Evolutionary conservation across 37 sponge, comb jelly and placozoan genomes (phyloP).

Genomic region (Agelas oroides): DNA sequence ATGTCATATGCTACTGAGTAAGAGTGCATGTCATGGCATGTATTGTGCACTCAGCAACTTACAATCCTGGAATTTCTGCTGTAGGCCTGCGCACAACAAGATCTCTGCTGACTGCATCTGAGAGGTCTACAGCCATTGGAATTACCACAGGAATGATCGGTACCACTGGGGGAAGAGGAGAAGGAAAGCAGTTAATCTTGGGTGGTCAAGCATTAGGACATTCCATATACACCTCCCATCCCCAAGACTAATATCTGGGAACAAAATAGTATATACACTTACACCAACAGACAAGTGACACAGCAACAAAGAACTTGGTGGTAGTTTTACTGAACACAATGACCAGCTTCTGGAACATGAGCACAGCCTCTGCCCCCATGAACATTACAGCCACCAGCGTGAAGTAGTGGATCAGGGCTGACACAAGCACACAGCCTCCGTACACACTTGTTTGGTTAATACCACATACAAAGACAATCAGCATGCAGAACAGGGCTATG

Average conservation of each 20-base stretch:
- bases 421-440: conserved; percentile 34
- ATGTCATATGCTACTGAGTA: neutral
- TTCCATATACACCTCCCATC: too few relatives aligned
- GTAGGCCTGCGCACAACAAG: too few relatives aligned
- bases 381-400: conserved; percentile 31
- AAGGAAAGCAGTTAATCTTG: too few relatives aligned
- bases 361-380: conserved; percentile 55
- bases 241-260: too few relatives aligned
- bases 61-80: neutral
- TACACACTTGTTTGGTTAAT: conserved; percentile 20
- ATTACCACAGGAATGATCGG: conserved; percentile 14
- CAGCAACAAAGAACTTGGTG: neutral
- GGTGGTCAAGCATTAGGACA: too few relatives aligned
- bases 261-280: too few relatives aligned
- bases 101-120: neutral
- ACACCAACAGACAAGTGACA: conserved; percentile 52
- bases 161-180: neutral
- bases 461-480: conserved; percentile 41
- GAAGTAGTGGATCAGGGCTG: conserved; percentile 54
- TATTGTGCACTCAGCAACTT: too few relatives aligned
- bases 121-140: neutral
- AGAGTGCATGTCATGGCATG: too few relatives aligned
- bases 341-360: conserved; percentile 43
- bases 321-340: conserved; percentile 37
- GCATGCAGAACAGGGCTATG: conserved; percentile 26